Evolutionary conservation across 1,140 invertebrate species (phyloP).

Genomic region (Drosophila serrata): DNA sequence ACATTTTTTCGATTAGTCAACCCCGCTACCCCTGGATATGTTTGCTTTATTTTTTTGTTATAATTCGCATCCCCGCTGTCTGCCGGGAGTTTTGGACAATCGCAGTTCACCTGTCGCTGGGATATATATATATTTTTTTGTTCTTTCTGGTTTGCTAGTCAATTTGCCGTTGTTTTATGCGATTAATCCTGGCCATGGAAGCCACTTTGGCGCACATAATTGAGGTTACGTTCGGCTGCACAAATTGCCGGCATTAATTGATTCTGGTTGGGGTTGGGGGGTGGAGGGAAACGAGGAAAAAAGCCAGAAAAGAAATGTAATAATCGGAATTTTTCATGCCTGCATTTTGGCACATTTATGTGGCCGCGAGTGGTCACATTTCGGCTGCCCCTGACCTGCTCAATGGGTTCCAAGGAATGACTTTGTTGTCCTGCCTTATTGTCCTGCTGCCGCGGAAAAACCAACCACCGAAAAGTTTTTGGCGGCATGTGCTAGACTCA

Average conservation of each 20-base stretch:
- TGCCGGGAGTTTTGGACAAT: slow-evolving; percentile 40
- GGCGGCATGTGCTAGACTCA: slow-evolving; percentile 60
- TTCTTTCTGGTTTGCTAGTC: slow-evolving; percentile 52
- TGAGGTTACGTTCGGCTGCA: slow-evolving; percentile 80
- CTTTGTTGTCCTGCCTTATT: slow-evolving; percentile 40
- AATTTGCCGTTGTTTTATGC: slow-evolving; percentile 75
- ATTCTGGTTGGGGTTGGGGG: slow-evolving; percentile 46
- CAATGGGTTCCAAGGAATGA: slow-evolving; percentile 60
- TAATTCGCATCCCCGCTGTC: slow-evolving; percentile 65
- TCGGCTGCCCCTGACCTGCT: slow-evolving; percentile 61
- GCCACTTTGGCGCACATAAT: slow-evolving; percentile 82
- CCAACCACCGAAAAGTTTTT: slow-evolving; percentile 62
- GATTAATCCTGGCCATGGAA: slow-evolving; percentile 72
- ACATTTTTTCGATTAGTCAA: slow-evolving; percentile 62
- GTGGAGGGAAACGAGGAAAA: neutral
- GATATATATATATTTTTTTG: too few relatives aligned
- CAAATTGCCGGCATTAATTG: slow-evolving; percentile 83
- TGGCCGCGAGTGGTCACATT: slow-evolving; percentile 46
- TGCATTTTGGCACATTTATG: slow-evolving; percentile 77
- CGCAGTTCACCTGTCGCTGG: slow-evolving; percentile 26
- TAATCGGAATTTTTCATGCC: slow-evolving; percentile 76
- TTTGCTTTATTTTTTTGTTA: slow-evolving; percentile 77
- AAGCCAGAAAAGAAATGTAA: slow-evolving; percentile 48
- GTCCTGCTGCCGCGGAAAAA: slow-evolving; percentile 35
- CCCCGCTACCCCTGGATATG: slow-evolving; percentile 32